Evolutionary conservation across 2,888 invertebrate species (phyloP).

Genomic region (Hypselothyrea guttata): DNA sequence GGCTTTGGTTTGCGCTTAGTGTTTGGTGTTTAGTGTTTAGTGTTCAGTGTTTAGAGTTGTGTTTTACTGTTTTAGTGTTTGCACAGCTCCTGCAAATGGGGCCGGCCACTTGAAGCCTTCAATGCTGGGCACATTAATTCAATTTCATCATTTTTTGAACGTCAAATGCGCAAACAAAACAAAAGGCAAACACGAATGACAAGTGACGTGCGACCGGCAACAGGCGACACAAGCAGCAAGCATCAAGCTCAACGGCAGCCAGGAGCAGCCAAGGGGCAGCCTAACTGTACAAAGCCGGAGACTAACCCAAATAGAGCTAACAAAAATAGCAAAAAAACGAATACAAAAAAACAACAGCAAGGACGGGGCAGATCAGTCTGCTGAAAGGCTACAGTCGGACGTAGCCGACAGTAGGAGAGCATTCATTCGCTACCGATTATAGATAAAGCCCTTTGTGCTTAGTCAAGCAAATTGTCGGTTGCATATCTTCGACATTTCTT

Average conservation of each 20-base stretch:
- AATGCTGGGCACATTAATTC: conserved; percentile 54
- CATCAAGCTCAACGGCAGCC: too few relatives aligned
- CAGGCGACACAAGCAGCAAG: conserved; percentile 4
- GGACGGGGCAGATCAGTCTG: too few relatives aligned
- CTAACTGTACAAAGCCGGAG: conserved; percentile 60
- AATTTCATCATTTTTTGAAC: conserved; percentile 54
- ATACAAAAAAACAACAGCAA: too few relatives aligned
- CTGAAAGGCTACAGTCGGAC: too few relatives aligned
- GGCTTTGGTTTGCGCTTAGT: background rate
- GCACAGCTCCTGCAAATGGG: conserved; percentile 50
- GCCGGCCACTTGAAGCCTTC: conserved; percentile 52
- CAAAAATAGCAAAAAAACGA: conserved; percentile 17
- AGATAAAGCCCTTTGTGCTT: too few relatives aligned
- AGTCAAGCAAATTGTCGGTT: too few relatives aligned
- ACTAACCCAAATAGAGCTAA: conserved; percentile 66
- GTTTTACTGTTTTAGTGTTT: conserved; percentile 36
- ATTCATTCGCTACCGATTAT: too few relatives aligned
- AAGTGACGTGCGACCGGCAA: conserved; percentile 61
- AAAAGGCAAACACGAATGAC: conserved; percentile 56
- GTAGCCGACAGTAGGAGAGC: too few relatives aligned
- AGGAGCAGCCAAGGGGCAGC: conserved; percentile 14
- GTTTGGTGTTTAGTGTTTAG: conserved; percentile 5
- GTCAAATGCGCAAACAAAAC: conserved; percentile 56
- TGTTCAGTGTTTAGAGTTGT: background rate
- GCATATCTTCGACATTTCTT: too few relatives aligned